A percentile compares a stretch with the other conserved stretches of the same genome.
These are phyloP conservation scores for Zaprionus lineosus DNA, from an alignment of 2,888 invertebrate species.

Conservation along the genomic window DNA sequence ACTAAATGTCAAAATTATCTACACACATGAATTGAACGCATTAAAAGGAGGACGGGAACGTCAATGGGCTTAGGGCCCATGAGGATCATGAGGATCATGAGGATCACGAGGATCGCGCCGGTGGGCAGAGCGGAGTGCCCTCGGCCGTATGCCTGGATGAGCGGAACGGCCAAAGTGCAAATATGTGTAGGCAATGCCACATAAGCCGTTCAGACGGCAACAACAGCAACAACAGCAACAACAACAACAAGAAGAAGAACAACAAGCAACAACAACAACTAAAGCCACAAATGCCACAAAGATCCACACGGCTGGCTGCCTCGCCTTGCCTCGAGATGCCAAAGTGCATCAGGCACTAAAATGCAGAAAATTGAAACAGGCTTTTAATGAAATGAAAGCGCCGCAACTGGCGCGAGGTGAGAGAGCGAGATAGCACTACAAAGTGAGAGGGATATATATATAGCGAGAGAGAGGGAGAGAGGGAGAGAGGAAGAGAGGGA, in stretches of 20 bases:
- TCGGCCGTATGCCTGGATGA: slow-evolving; percentile 13
- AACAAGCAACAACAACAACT: slow-evolving; percentile 1
- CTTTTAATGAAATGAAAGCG: slow-evolving; percentile 79
- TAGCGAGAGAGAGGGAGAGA: not conserved
- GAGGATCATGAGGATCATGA: slow-evolving; percentile 4
- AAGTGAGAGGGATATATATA: no score
- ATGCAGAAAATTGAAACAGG: slow-evolving; percentile 81
- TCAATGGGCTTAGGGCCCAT: not conserved
- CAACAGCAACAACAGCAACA: slow-evolving; percentile 14
- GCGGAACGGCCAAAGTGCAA: slow-evolving; percentile 61
- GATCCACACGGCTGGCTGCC: slow-evolving; percentile 36
- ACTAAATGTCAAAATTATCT: slow-evolving; percentile 79
- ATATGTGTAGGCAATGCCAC: slow-evolving; percentile 62
- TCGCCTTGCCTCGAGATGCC: slow-evolving; percentile 69
- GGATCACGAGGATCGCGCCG: not conserved
- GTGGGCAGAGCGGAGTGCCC: not conserved
- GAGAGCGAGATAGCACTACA: no score
- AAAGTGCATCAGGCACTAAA: slow-evolving; percentile 80
- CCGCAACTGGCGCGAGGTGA: slow-evolving; percentile 40
- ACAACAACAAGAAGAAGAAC: slow-evolving; percentile 7
- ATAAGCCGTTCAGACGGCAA: slow-evolving; percentile 21
- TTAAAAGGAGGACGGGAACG: slow-evolving; percentile 46
- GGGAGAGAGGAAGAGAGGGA: not conserved
- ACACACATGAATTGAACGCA: slow-evolving; percentile 69
- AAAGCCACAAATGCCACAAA: not conserved